phyloP scores from a whole-genome alignment of 2,113 vertebrate species.

The Neolamprologus cancellatus region DNA sequence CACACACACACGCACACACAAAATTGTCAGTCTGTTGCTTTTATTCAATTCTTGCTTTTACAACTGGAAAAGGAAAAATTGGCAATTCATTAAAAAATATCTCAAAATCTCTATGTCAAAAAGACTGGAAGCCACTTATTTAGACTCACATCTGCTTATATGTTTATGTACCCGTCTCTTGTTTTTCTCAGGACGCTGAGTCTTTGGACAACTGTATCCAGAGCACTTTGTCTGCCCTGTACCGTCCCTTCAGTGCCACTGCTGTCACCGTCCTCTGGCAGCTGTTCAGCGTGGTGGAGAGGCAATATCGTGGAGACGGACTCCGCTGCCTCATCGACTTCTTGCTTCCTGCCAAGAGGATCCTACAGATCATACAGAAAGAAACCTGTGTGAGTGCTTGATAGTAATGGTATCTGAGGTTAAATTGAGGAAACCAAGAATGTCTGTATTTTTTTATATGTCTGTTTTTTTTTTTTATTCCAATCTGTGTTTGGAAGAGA shows the following conservation, averaged over 20 bases:
- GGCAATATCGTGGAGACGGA: constrained; percentile 76
- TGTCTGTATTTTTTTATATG: background rate
- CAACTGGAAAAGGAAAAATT: background rate
- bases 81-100: background rate
- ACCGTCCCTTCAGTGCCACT: constrained; percentile 75
- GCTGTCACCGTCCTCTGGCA: constrained; percentile 81
- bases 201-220: constrained; percentile 79
- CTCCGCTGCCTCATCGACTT: constrained; percentile 80
- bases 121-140: background rate
- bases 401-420: background rate
- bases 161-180: background rate
- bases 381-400: constrained; percentile 75
- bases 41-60: background rate
- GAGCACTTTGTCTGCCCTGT: constrained; percentile 74
- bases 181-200: constrained; percentile 70
- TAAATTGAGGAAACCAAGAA: background rate
- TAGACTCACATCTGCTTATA: background rate
- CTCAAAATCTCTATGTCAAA: background rate
- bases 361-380: constrained; percentile 73
- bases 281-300: constrained; percentile 78
- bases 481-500: background rate
- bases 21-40: background rate
- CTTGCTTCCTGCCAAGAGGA: constrained; percentile 76
- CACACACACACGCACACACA: background rate
- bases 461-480: rapidly evolving